Evolutionary conservation across 2,888 invertebrate species (phyloP), one percentile per base, ranked within the genome.

Genomic region (Colletes collaris): DNA sequence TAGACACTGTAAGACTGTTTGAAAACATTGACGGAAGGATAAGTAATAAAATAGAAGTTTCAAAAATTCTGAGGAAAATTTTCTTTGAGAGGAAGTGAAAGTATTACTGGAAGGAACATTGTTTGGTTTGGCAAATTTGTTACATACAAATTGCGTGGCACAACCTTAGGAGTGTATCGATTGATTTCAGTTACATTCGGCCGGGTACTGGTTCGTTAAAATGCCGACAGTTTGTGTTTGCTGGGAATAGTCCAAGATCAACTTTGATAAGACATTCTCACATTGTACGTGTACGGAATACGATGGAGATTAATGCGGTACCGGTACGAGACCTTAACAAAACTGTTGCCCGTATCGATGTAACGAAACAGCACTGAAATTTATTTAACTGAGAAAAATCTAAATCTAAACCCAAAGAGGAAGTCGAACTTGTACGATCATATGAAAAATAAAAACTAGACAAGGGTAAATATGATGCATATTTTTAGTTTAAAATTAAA

Each of bases 221-320:
- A 78, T 78, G 79, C 79, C 79, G 79, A 78, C 79, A 79, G 79
- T 78, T 78, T 72, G 66, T 72, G 68, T 79, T 79, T 78, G 79
- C 71, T 79, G 79, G 79, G 72, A 55, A 55, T 72, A 67, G 72
- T 78, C 79, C 79, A 79, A 79, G 67, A 78, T 78, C 79, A 78
- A 79, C 79, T 78, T 78, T 79, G 79, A 72, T 72, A 79, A 79
- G 72, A 68, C 72, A 79, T 68, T 67, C 77, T 58, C 77, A 49
- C 55, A 59, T 56, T 46, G 79, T 53, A 72, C 79, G 79, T 77
- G 79, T 35, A 50, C 64, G 2, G 64, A 44, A 46, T 79, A 64
- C 59, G 8, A 55, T 72, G 0, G 6, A 13, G n/a, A 63, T 64
- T 64, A 64, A 65, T 49, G 40, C 19, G 11, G 16, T 10, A 40